A percentile compares a stretch with the other conserved stretches of the same genome.
phyloP scores from a whole-genome alignment of 2,888 invertebrate genomes.

The Trilocha varians region DNA sequence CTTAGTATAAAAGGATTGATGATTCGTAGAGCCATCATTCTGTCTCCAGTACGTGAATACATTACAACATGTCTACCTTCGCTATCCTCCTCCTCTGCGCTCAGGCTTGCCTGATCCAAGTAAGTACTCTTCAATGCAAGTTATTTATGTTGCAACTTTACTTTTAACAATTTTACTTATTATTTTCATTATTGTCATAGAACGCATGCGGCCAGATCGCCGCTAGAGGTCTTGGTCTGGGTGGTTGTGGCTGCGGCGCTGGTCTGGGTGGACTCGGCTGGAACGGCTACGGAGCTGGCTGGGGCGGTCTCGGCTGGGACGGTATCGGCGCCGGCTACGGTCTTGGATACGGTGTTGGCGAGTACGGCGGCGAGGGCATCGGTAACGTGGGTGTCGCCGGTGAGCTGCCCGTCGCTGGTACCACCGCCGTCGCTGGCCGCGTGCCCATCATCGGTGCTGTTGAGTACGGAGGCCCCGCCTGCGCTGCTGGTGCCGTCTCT shows the following conservation, averaged over 20 bases:
- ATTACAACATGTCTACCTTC: constrained; percentile 22
- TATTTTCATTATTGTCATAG: too few species aligned
- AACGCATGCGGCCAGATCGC: background rate
- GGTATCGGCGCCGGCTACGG: constrained; percentile 5
- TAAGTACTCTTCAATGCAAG: too few species aligned
- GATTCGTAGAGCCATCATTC: constrained; percentile 1
- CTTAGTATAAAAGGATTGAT: background rate
- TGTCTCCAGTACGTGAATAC: constrained; percentile 1
- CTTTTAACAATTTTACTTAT: too few species aligned
- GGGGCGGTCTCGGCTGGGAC: background rate
- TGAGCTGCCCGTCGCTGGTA: constrained; percentile 16
- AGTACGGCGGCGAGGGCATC: constrained; percentile 9
- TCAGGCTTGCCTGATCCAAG: constrained; percentile 28
- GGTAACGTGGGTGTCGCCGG: constrained; percentile 19
- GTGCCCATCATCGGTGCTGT: constrained; percentile 16
- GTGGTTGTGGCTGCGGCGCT: constrained; percentile 3
- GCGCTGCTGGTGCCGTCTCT: constrained; percentile 17
- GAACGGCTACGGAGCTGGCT: constrained; percentile 9
- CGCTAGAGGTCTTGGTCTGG: constrained; percentile 12
- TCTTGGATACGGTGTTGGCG: constrained; percentile 3
- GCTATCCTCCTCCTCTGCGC: constrained; percentile 21
- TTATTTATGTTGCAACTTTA: too few species aligned
- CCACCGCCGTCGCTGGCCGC: constrained; percentile 14
- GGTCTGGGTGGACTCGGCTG: background rate
- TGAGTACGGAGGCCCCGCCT: constrained; percentile 13